Conservation (phyloP, 2,113 vertebrate genomes). For the Thunnus maccoyii region DNA sequence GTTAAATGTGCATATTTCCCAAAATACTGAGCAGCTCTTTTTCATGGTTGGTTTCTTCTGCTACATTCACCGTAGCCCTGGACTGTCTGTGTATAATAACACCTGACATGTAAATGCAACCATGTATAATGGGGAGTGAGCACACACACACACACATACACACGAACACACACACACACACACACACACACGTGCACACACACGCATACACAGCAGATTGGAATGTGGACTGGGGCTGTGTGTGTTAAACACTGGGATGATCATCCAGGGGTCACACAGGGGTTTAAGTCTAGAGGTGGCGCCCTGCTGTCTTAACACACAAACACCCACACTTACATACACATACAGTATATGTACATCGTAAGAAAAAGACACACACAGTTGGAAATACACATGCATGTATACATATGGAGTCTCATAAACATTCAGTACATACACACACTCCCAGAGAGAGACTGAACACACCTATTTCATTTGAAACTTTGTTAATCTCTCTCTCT, state of each 20-base stretch:
- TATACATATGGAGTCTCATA: neutral
- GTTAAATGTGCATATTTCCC: no score
- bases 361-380: neutral
- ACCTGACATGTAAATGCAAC: conserved; percentile 14
- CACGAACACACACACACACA: conserved; percentile 2
- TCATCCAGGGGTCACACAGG: conserved; percentile 41
- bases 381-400: neutral
- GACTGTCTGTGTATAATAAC: conserved; percentile 3
- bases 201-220: conserved; percentile 13
- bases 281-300: conserved; percentile 40
- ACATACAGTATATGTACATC: neutral
- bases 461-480: neutral
- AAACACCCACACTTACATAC: conserved; percentile 6
- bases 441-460: neutral
- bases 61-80: neutral
- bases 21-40: no score
- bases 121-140: conserved; percentile 3
- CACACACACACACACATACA: neutral
- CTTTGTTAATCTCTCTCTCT: neutral
- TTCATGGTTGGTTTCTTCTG: no score
- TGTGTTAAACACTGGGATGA: conserved; percentile 42
- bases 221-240: conserved; percentile 41
- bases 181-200: neutral
- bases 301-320: conserved; percentile 32
- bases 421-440: neutral